These are phyloP conservation scores for Trissolcus brochymenae DNA, from an alignment of 2,888 invertebrate species.

Conservation along the genomic window DNA sequence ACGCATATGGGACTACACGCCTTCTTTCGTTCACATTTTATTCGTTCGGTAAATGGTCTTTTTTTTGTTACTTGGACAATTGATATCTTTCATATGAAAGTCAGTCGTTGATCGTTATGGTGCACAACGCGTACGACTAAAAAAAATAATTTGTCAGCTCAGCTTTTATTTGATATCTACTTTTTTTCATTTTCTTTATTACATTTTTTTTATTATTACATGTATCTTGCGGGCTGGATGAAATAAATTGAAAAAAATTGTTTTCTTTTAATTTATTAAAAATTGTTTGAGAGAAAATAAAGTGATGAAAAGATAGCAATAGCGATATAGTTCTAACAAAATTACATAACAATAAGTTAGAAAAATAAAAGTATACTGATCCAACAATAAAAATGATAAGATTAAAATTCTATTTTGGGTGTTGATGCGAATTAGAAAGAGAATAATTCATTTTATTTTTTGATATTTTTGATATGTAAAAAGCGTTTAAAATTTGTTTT, in stretches of 20 bases:
- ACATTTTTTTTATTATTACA: not conserved
- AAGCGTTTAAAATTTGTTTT: slow-evolving; percentile 13
- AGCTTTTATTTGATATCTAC: slow-evolving; percentile 1
- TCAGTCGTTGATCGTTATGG: slow-evolving; percentile 30
- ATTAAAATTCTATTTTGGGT: not conserved
- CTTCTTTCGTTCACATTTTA: slow-evolving; percentile 32
- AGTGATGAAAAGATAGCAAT: not conserved
- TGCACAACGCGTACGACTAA: slow-evolving; percentile 17
- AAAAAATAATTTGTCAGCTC: slow-evolving; percentile 5
- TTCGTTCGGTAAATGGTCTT: slow-evolving; percentile 27
- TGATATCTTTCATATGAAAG: slow-evolving; percentile 40
- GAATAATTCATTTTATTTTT: not conserved
- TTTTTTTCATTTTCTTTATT: slow-evolving; percentile 10
- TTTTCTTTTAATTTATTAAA: not conserved
- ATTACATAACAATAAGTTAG: not conserved
- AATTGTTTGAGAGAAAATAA: not conserved
- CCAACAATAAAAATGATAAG: not conserved
- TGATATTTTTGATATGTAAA: slow-evolving; percentile 20
- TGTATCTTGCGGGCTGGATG: not conserved
- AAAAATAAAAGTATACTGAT: no score
- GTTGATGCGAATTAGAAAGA: not conserved
- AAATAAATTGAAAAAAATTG: not conserved
- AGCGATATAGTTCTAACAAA: not conserved
- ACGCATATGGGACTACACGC: slow-evolving; percentile 35
- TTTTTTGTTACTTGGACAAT: slow-evolving; percentile 23